Conservation (phyloP, 2,888 invertebrate genomes). For the Xestia rhomboidea region DNA sequence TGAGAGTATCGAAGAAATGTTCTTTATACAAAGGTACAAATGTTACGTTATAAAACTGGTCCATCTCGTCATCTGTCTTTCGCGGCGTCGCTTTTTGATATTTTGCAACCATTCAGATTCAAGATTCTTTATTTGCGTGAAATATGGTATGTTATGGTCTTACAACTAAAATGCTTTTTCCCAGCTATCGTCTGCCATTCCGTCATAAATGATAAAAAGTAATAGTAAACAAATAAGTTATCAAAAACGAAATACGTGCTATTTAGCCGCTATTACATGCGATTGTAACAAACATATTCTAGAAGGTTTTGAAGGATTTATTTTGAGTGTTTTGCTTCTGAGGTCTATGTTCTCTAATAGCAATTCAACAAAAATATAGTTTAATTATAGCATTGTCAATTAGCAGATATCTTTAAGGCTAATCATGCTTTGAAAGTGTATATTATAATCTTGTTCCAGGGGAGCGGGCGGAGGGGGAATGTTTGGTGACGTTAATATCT, state of each 20-base stretch:
- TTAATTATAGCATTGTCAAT: not conserved
- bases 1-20: too few relatives aligned
- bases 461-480: slow-evolving; percentile 94
- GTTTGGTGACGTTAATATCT: slow-evolving; percentile 97
- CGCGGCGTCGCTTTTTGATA: not conserved
- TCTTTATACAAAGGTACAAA: not conserved
- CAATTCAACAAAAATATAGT: not conserved
- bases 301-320: not conserved
- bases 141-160: too few relatives aligned
- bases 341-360: not conserved
- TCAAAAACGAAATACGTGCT: not conserved
- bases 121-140: too few relatives aligned
- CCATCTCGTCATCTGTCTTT: not conserved
- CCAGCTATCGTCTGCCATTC: not conserved
- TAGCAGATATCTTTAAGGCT: not conserved
- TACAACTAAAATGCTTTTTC: not conserved
- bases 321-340: not conserved
- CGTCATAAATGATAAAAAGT: not conserved
- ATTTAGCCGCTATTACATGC: not conserved
- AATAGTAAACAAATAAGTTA: not conserved
- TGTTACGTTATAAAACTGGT: not conserved
- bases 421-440: slow-evolving; percentile 32
- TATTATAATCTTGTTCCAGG: slow-evolving; percentile 77
- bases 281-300: not conserved
- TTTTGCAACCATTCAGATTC: too few relatives aligned